Evolutionary conservation across 2,888 invertebrate genomes (phyloP), one percentile per base, ranked within the genome.

Genomic region (Xylocampa areola): DNA sequence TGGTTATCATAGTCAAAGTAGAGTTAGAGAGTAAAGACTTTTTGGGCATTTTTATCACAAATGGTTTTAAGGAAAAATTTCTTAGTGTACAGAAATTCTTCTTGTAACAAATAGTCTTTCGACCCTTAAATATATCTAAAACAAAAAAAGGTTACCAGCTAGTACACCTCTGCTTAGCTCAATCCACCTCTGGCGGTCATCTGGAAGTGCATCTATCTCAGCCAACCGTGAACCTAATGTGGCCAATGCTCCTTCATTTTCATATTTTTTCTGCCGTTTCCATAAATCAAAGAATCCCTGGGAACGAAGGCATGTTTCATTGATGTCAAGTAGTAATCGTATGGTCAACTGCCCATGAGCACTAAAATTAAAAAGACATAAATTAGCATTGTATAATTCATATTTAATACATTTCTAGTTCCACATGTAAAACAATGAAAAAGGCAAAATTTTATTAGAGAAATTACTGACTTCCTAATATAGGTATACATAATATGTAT

Each of bases 241-340:
- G 33, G 94, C 89, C 59, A 99, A 90, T 0, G 99, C 98, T 51
- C 95, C 94, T 73, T 96, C 96, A 86, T 98, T 99, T 94, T 99
- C 99, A 79, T 95, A 92, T 81, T 96, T 96, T 86, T 99, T 99
- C 94, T 98, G 98, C 93, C 96, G 91, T 61, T 95, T 92, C 96
- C 96, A 96, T 35, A 98, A 97, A 91, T 99, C 99, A 76, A 97
- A 96, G 87, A 99, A 99, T 65, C 98, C 97, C 85, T 97, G 97
- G 81, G 98, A 97, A 78, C 97, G 96, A 86, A 99, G 95, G 82
- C 97, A 97, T 82, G 98, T 98, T 91, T 98, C 98, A 80, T 98
- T 97, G 76, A 98, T 96, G 87, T 99, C 98, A 76, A 99, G 94
- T 67, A 99, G 94, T 82, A 97, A 96, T 82, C 99, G 94, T 66